Base-by-base conservation (phyloP, 2,797 vertebrate genomes). In the Adelosebastes latens region DNA sequence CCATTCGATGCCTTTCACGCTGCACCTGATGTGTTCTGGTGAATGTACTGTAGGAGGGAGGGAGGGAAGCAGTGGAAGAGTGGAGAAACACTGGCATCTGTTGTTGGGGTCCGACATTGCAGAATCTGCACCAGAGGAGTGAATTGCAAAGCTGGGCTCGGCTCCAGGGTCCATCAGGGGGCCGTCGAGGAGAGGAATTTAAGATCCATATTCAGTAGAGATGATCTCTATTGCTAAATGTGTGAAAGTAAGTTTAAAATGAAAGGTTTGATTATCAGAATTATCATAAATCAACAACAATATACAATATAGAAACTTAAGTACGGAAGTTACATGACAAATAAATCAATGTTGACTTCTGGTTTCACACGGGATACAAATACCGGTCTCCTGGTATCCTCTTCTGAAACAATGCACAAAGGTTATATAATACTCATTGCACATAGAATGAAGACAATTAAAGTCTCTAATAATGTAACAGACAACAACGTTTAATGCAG, bases 21-120 rank as follows among this genome's bases (percentile, higher is more conserved):
- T 27, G 2, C 31, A 36, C 27, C 18, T 69, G 32, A 53, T 66
- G 34, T 22, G 16, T 20, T 27, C 31, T 65, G n/a, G 4, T 49
- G 53, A 25, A 25, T 20, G 3, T 16, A 53, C 36, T 39, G 13
- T 39, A 39, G 36, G 36, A 39, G 36, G 39, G 39, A 2, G 12
- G 12, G 24, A 25, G 36, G 12, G 24, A 25, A 22, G 5, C 9
- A 31, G 42, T 0, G 42, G 49, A 64, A 55, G n/a, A 20, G 55
- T 72, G 75, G 86, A 81, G 65, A 72, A 92, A 92, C 55, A 91
- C 88, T 87, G 90, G 83, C 92, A 86, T 81, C 91, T 91, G 67
- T 83, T 85, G 90, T 42, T 56, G 16, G 34, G 34, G 18, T 32
- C 36, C 60, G 34, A 71, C 56, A 88, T 14, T 85, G 66, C 39